These are phyloP conservation scores for Xestia rhomboidea DNA, from an alignment of 2,888 invertebrate genomes.

Conservation along the genomic window DNA sequence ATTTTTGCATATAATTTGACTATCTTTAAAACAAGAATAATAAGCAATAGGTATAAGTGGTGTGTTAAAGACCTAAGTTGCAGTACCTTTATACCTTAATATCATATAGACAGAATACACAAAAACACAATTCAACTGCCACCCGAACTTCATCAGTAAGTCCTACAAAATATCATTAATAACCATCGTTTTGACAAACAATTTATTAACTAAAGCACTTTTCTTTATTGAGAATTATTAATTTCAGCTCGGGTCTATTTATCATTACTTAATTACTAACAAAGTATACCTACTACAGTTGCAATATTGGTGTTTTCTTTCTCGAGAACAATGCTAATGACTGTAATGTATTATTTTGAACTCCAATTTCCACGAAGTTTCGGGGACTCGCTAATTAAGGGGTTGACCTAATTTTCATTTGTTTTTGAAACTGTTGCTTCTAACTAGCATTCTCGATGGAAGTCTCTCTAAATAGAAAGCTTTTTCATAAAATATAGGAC, in stretches of 20 bases:
- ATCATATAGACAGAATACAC: neutral
- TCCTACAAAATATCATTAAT: slow-evolving; percentile 53
- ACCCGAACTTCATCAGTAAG: slow-evolving; percentile 13
- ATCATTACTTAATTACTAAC: slow-evolving; percentile 47
- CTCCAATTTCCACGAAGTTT: slow-evolving; percentile 22
- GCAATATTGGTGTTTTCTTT: slow-evolving; percentile 11
- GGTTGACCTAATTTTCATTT: slow-evolving; percentile 26
- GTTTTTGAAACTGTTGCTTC: slow-evolving; percentile 11
- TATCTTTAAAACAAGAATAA: neutral
- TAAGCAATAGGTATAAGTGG: neutral
- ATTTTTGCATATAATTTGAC: neutral
- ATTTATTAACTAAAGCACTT: slow-evolving; percentile 53
- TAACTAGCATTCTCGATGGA: neutral
- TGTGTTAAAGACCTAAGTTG: neutral
- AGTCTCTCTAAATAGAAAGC: neutral
- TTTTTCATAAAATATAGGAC: neutral
- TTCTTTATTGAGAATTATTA: slow-evolving; percentile 42
- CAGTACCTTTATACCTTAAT: neutral
- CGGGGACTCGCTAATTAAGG: slow-evolving; percentile 17
- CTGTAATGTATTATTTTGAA: slow-evolving; percentile 32
- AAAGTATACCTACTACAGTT: slow-evolving; percentile 12
- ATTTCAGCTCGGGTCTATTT: slow-evolving; percentile 36
- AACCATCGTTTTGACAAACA: slow-evolving; percentile 48
- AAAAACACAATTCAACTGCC: neutral
- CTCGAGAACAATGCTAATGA: slow-evolving; percentile 32